phyloP scores from a whole-genome alignment of 2,888 invertebrate species.

The Exephanes ischioxanthus region DNA sequence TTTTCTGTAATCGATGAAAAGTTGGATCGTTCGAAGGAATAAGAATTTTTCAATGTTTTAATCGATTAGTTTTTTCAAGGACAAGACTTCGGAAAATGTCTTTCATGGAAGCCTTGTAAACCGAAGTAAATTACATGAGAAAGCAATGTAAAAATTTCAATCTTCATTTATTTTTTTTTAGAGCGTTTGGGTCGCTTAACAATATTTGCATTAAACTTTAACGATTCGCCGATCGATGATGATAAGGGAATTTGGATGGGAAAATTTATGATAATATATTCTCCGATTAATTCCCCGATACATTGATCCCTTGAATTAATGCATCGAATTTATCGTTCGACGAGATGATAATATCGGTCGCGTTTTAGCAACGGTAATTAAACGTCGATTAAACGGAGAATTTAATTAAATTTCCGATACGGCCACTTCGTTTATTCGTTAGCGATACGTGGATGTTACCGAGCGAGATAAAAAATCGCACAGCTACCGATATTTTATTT shows the following conservation, averaged over 20 bases:
- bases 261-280: not conserved
- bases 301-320: not conserved
- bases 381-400: not conserved
- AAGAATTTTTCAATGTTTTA: no score
- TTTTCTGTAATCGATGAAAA: no score
- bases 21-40: no score
- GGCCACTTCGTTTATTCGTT: not conserved
- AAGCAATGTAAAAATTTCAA: no score
- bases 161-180: no score
- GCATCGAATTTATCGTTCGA: not conserved
- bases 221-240: not conserved
- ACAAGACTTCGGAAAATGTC: no score
- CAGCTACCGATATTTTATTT: not conserved
- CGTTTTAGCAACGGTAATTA: not conserved
- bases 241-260: not conserved
- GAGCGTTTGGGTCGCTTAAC: not conserved
- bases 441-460: not conserved
- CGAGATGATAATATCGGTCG: not conserved
- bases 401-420: slow-evolving; percentile 7
- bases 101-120: no score
- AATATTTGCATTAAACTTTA: not conserved
- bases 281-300: no score
- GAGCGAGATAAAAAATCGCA: not conserved
- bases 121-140: no score
- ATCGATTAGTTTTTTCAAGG: no score